Evolutionary conservation across 2,888 invertebrate species (phyloP).

Genomic region (Protodeltote pygarga): DNA sequence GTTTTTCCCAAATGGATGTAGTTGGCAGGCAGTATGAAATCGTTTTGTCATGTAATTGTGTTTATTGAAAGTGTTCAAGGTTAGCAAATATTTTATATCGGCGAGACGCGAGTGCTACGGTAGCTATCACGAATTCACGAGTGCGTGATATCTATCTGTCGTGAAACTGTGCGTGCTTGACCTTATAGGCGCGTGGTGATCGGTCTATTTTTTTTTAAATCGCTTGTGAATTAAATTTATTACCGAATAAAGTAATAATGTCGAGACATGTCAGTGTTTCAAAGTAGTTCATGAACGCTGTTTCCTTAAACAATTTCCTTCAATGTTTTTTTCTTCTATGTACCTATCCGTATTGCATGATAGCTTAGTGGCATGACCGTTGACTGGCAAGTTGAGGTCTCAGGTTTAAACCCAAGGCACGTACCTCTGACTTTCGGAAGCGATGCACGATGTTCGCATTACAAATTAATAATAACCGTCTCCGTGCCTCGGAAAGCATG

Average conservation of each 20-base stretch:
- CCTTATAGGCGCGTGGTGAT: slow-evolving; percentile 53
- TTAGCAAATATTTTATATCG: slow-evolving; percentile 47
- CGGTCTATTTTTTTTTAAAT: slow-evolving; percentile 37
- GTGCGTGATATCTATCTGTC: slow-evolving; percentile 49
- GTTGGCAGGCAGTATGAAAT: slow-evolving; percentile 15
- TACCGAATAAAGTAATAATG: slow-evolving; percentile 33
- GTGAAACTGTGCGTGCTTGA: slow-evolving; percentile 54
- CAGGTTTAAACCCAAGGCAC: too few species aligned
- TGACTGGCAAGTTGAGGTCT: too few species aligned
- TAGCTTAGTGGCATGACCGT: neutral
- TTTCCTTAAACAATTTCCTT: slow-evolving; percentile 3
- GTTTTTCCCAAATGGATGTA: slow-evolving; percentile 2
- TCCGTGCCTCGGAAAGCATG: too few species aligned
- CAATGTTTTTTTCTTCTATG: neutral
- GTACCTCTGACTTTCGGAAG: too few species aligned
- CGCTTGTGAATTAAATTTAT: slow-evolving; percentile 34
- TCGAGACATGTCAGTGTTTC: slow-evolving; percentile 24
- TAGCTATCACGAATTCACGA: slow-evolving; percentile 36
- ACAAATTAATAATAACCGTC: too few species aligned
- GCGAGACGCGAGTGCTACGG: slow-evolving; percentile 30
- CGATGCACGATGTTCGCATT: too few species aligned
- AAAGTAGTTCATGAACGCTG: slow-evolving; percentile 50
- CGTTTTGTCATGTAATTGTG: slow-evolving; percentile 36
- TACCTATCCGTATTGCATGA: neutral
- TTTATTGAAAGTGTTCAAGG: slow-evolving; percentile 56